Conservation (phyloP, 2,888 invertebrate species). For the Drosophila villosipedis region DNA sequence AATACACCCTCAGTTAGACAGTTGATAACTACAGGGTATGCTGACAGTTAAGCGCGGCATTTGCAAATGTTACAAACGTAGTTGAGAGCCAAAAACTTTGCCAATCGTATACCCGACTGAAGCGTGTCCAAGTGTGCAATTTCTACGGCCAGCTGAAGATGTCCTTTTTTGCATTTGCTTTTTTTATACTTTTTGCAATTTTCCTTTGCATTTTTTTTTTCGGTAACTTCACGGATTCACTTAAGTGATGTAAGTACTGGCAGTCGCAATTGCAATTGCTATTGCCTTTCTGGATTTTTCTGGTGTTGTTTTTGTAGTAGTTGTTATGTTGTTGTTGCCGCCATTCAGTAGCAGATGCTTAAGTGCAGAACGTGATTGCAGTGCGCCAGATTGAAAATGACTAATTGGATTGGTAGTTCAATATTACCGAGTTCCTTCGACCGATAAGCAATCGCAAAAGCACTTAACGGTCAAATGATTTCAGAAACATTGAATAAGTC, state of each 20-base stretch:
- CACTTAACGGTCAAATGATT: conserved; percentile 3
- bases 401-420: conserved; percentile 47
- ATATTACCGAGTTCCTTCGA: conserved; percentile 1
- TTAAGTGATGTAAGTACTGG: conserved; percentile 51
- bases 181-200: conserved; percentile 14
- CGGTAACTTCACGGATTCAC: conserved; percentile 33
- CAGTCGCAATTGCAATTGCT: neutral
- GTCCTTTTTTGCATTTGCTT: neutral
- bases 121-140: conserved; percentile 53
- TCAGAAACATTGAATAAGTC: neutral
- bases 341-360: conserved; percentile 21
- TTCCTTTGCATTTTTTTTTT: conserved; percentile 27
- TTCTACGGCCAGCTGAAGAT: conserved; percentile 14
- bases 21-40: neutral
- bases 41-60: conserved; percentile 38
- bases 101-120: conserved; percentile 42
- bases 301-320: neutral
- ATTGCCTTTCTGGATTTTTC: neutral
- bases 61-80: conserved; percentile 39
- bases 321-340: neutral
- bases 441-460: neutral
- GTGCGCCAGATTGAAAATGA: conserved; percentile 24
- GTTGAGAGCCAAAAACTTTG: conserved; percentile 35
- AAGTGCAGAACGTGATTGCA: conserved; percentile 54
- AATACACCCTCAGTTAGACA: neutral